Evolutionary conservation across 2,888 invertebrate genomes (phyloP).

Genomic region (Drosophila dives): DNA sequence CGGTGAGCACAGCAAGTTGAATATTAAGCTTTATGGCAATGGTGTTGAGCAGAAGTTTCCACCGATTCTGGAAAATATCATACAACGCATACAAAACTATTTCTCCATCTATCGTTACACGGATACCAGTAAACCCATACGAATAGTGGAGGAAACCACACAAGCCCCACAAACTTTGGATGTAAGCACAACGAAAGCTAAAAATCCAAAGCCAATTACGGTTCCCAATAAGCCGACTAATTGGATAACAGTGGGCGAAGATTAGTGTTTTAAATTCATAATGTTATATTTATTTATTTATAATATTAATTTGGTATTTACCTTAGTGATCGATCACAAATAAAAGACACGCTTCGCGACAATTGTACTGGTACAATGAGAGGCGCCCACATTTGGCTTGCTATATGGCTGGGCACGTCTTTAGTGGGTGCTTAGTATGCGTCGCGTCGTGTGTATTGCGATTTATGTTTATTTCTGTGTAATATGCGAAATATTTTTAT

Average conservation of each 20-base stretch:
- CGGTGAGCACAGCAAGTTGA: conserved; percentile 45
- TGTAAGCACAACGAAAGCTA: conserved; percentile 23
- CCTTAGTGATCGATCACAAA: conserved; percentile 25
- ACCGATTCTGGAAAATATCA: conserved; percentile 88
- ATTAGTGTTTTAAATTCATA: conserved; percentile 16
- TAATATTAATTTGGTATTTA: conserved; percentile 25
- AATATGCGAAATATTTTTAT: conserved; percentile 74
- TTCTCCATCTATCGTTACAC: conserved; percentile 89
- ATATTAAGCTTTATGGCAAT: conserved; percentile 82
- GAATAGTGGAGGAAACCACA: conserved; percentile 40
- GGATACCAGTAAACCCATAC: conserved; percentile 85
- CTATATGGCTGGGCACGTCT: conserved; percentile 54
- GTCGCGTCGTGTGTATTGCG: conserved; percentile 18
- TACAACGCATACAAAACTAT: conserved; percentile 89
- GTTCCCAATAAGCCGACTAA: conserved; percentile 47
- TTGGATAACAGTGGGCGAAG: conserved; percentile 69
- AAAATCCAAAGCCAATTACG: not conserved
- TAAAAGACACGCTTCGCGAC: conserved; percentile 22
- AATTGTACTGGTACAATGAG: conserved; percentile 26
- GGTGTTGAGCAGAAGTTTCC: conserved; percentile 87
- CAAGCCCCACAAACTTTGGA: conserved; percentile 4
- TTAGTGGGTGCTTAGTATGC: conserved; percentile 58
- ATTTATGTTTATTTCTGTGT: conserved; percentile 54
- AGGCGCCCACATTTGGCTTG: conserved; percentile 10
- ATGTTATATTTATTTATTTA: conserved; percentile 33